A percentile compares a stretch with the other conserved stretches of the same genome.
phyloP scores from a whole-genome alignment of 2,113 vertebrate species.

The Colossoma macropomum region DNA sequence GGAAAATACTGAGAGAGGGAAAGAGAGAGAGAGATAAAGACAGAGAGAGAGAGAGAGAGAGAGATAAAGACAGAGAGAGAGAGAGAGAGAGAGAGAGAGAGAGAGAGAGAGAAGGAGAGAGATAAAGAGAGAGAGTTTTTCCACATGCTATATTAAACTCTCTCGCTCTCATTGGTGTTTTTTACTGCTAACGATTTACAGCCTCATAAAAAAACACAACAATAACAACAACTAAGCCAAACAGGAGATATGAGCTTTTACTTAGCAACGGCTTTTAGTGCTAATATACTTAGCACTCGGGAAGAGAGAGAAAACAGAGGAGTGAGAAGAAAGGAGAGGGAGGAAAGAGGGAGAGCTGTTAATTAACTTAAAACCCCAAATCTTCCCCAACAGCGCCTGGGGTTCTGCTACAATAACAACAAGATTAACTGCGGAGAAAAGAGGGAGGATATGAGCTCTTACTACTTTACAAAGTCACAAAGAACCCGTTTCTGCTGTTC shows the following conservation, averaged over 20 bases:
- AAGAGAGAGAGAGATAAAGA: neutral
- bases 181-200: neutral
- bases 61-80: neutral
- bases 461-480: too few relatives aligned
- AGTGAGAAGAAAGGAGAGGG: neutral
- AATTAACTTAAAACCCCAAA: neutral
- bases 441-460: neutral
- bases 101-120: neutral
- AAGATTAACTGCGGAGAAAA: neutral
- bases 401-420: neutral
- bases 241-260: neutral
- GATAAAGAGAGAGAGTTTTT: conserved; percentile 24
- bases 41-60: neutral
- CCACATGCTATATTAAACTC: conserved; percentile 51
- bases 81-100: neutral
- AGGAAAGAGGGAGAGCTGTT: neutral
- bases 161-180: conserved; percentile 37
- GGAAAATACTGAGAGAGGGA: neutral
- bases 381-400: neutral
- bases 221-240: neutral
- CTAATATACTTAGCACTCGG: neutral
- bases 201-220: neutral
- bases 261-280: neutral
- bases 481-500: too few relatives aligned
- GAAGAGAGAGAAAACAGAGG: neutral